Base-by-base conservation (phyloP, 2,113 vertebrate species). In the Vicugna pacos region DNA sequence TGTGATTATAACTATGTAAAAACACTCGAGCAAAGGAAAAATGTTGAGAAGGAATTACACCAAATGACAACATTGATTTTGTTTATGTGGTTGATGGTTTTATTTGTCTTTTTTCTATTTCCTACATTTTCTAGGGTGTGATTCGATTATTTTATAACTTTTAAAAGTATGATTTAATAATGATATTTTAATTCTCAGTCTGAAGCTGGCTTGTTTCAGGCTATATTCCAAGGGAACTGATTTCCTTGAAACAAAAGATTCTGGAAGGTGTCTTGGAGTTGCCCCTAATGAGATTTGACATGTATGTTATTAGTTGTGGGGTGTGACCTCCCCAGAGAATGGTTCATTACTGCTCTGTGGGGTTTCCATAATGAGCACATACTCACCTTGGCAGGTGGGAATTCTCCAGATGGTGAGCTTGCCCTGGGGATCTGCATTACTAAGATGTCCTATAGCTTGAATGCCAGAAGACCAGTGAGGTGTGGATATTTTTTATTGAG, bases 331-430 rank as follows among this genome's bases (percentile, higher is more conserved):
- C 70, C 67, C 76, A 26, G 73, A 89, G 90, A 93, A 89, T 16
- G 90, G 93, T 65, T 97, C 91, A 80, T 95, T 92, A 95, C 75
- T 76, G 73, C 95, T 93, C 94, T 73, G 91, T 54, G 32, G 86
- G 91, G 67, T 65, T 95, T 97, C 79, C 70, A 1, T 89, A 83
- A 96, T n/a, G 72, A 96, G 62, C 73, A 83, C 56, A 81, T 3
- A 12, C 82, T 91, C 76, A 86, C 73, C 77, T 80, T 91, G 92
- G 89, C 95, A 87, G 64, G 82, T 82, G 75, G 94, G 85, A 62
- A 65, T 79, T 70, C 90, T 94, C 94, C 94, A 91, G 91, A 95
- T 95, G 95, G 94, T 8, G 1, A 70, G 20, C 38, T 38, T 86
- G 91, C 77, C 95, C 93, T 42, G 17, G 89, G 52, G 73, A 70